A percentile compares a stretch with the other conserved stretches of the same genome.
Evolutionary conservation across 2,797 vertebrate genomes (phyloP).

Genomic region (Acanthurus lineatus): DNA sequence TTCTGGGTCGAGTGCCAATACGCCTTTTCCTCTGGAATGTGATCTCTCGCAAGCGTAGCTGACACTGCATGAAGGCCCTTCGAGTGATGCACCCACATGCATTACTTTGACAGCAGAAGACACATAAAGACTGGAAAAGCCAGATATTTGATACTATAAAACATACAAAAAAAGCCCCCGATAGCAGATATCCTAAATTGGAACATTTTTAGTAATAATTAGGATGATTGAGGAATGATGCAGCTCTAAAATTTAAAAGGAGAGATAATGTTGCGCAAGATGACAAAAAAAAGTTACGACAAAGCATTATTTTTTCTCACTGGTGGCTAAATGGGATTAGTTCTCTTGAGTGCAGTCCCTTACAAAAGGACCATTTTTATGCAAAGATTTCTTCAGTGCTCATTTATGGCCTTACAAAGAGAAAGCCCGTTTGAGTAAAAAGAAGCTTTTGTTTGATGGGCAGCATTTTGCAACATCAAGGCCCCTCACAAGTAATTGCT

Average conservation of each 20-base stretch:
- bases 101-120: slow-evolving; percentile 35
- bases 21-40: slow-evolving; percentile 56
- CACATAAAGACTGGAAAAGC: slow-evolving; percentile 27
- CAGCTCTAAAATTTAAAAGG: not conserved
- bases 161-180: not conserved
- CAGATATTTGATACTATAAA: slow-evolving; percentile 20
- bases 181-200: not conserved
- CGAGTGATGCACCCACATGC: slow-evolving; percentile 30
- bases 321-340: not conserved
- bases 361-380: not conserved
- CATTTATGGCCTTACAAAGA: slow-evolving; percentile 31
- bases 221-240: not conserved
- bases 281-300: not conserved
- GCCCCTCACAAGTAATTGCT: slow-evolving; percentile 76
- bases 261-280: not conserved
- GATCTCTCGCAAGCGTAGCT: slow-evolving; percentile 34
- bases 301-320: not conserved
- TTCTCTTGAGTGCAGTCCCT: not conserved
- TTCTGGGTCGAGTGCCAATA: slow-evolving; percentile 7
- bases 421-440: slow-evolving; percentile 17
- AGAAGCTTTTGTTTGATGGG: slow-evolving; percentile 33
- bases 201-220: not conserved
- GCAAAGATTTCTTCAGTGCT: slow-evolving; percentile 5
- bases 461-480: slow-evolving; percentile 58
- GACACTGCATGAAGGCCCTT: slow-evolving; percentile 41